phyloP scores from a whole-genome alignment of 2,797 vertebrate genomes.

The Serranus cabrilla region DNA sequence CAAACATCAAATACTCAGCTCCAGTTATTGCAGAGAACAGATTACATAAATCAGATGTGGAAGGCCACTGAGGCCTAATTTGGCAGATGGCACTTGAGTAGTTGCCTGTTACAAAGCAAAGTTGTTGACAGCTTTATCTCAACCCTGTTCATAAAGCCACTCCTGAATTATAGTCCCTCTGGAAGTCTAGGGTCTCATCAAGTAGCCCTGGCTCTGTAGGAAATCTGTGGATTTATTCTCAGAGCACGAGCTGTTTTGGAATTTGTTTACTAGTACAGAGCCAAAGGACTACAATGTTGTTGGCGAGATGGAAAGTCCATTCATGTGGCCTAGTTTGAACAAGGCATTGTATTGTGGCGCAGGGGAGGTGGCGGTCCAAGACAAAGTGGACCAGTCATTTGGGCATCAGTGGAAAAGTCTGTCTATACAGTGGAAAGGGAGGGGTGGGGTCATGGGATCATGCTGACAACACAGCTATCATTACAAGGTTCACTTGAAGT shows the following conservation, averaged over 20 bases:
- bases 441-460: constrained; percentile 21
- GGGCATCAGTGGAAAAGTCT: constrained; percentile 46
- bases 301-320: constrained; percentile 68
- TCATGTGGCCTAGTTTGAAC: constrained; percentile 79
- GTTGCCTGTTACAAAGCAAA: constrained; percentile 20
- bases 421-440: constrained; percentile 11
- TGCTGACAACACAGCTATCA: constrained; percentile 22
- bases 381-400: constrained; percentile 71
- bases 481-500: constrained; percentile 9
- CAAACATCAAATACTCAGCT: constrained; percentile 3
- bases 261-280: constrained; percentile 70
- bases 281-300: constrained; percentile 53
- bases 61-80: constrained; percentile 19
- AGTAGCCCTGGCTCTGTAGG: not conserved
- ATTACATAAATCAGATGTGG: constrained; percentile 23
- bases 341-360: constrained; percentile 77
- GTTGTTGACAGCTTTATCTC: constrained; percentile 37
- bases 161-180: not conserved
- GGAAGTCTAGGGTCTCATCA: constrained; percentile 4
- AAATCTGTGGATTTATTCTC: constrained; percentile 8
- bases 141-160: constrained; percentile 9
- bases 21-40: constrained; percentile 21
- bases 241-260: constrained; percentile 48
- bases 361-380: constrained; percentile 61
- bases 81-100: constrained; percentile 31